Evolutionary conservation across 2,113 vertebrate species (phyloP), one percentile per base, ranked within the genome.

Genomic region (Apteryx owenii): DNA sequence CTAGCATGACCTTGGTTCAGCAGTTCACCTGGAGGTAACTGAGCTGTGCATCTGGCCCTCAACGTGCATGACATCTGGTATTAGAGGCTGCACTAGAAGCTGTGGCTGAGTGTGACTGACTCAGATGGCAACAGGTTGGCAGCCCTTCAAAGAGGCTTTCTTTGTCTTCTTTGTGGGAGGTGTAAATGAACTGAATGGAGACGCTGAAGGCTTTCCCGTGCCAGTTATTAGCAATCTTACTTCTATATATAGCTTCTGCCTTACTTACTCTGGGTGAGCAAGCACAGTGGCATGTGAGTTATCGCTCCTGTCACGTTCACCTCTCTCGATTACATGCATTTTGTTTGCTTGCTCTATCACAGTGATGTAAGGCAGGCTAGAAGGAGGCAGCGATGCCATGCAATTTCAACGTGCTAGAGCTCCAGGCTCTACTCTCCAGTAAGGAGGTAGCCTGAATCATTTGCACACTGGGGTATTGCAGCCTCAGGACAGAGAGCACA

Each of bases 181-280:
- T 78, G 91, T 48, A 89, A 91, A 91, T 10, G 93, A 93, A 80
- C 5, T 17, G 81, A 93, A 20, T 48, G 44, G 83, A 95, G 92
- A 90, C 18, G 6, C 80, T 65, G 91, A 31, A 89, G 85, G 83
- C 89, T 93, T 53, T 50, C 83, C 93, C 12, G 62, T 93, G 95
- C 96, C 93, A 80, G 83, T 82, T 33, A 72, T 89, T 85, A 80
- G 87, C 92, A 84, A 83, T 50, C 42, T 18, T 61, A 13, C 77
- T 51, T 50, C 93, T 96, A 91, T 96, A 94, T 95, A 94, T 96
- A 97, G 93, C 75, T 50, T 26, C 93, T 81, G 93, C 86, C 93
- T 80, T 25, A 17, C 83, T 80, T 28, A 65, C 70, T 44, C 28
- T 4, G 72, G 72, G 44, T 94, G 91, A 53, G 88, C 89, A 93